Percentiles rank a stretch among this genome's conserved stretches.
Evolutionary conservation across 2,888 invertebrate species (phyloP).

Genomic region (Sussaba pulchella): DNA sequence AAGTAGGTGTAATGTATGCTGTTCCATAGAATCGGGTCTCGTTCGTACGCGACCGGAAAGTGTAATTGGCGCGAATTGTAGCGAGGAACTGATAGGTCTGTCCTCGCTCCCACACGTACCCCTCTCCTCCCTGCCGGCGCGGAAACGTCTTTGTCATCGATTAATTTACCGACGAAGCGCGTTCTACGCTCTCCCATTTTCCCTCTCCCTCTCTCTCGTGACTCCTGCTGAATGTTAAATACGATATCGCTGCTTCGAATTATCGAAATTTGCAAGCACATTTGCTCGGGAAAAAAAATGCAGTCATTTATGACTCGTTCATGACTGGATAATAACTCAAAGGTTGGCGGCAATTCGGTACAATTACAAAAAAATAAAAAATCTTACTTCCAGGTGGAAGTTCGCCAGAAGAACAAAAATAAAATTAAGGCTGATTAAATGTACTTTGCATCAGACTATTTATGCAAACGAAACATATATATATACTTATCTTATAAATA

Average conservation of each 20-base stretch:
- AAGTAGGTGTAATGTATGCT: slow-evolving; percentile 29
- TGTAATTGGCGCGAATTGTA: slow-evolving; percentile 38
- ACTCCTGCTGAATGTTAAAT: slow-evolving; percentile 45
- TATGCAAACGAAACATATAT: too few relatives aligned
- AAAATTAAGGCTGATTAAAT: too few relatives aligned
- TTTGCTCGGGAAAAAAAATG: neutral
- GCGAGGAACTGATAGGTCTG: slow-evolving; percentile 14
- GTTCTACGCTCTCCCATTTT: slow-evolving; percentile 11
- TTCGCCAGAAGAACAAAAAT: too few relatives aligned
- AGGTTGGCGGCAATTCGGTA: too few relatives aligned
- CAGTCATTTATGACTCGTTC: neutral
- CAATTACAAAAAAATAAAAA: neutral
- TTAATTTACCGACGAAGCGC: slow-evolving; percentile 53
- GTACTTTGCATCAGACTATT: too few relatives aligned
- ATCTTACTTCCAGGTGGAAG: too few relatives aligned
- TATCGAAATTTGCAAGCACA: neutral
- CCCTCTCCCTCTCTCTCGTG: neutral
- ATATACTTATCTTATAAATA: too few relatives aligned
- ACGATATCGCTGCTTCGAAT: slow-evolving; percentile 12
- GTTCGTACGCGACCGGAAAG: slow-evolving; percentile 34
- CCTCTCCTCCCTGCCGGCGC: neutral
- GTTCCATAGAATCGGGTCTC: neutral
- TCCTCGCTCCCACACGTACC: too few relatives aligned
- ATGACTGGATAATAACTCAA: neutral
- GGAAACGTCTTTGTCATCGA: slow-evolving; percentile 59